Evolutionary conservation across 1,140 invertebrate species (phyloP).

Genomic region (Mizuhopecten yessoensis): DNA sequence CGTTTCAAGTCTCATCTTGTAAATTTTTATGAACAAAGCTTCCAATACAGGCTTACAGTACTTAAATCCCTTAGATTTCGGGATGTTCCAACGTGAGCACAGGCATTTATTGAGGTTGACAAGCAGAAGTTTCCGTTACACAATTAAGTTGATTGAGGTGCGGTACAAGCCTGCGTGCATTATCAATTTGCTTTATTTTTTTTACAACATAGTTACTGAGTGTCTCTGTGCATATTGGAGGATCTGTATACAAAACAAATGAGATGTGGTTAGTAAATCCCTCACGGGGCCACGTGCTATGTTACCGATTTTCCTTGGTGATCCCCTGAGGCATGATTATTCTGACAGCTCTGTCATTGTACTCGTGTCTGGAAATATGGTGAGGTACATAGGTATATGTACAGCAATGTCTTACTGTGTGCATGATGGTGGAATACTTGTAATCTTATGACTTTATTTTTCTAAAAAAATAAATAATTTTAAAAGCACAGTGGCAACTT

Average conservation of each 20-base stretch:
- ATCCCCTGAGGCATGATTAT: not conserved
- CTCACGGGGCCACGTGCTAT: not conserved
- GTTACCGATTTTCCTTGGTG: not conserved
- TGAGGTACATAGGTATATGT: too few species aligned
- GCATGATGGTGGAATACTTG: too few species aligned
- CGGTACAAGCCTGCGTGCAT: not conserved
- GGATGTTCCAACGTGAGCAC: not conserved
- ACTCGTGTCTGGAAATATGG: not conserved
- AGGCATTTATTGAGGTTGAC: not conserved
- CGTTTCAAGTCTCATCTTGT: not conserved
- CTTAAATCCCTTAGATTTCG: not conserved
- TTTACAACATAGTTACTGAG: conserved; percentile 20
- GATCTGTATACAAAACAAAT: conserved; percentile 12
- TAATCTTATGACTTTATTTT: too few species aligned
- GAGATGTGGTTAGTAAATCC: not conserved
- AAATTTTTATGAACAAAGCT: not conserved
- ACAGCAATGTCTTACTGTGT: too few species aligned
- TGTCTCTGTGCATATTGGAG: not conserved
- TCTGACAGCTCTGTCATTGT: not conserved
- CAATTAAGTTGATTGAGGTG: conserved; percentile 30
- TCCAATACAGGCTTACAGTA: not conserved
- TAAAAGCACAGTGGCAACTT: too few species aligned
- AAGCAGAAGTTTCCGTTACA: not conserved
- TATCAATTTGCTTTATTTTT: not conserved
- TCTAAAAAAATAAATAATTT: too few species aligned